Base-by-base conservation (phyloP, 1,140 invertebrate genomes). In the Scaptomyza montana region DNA sequence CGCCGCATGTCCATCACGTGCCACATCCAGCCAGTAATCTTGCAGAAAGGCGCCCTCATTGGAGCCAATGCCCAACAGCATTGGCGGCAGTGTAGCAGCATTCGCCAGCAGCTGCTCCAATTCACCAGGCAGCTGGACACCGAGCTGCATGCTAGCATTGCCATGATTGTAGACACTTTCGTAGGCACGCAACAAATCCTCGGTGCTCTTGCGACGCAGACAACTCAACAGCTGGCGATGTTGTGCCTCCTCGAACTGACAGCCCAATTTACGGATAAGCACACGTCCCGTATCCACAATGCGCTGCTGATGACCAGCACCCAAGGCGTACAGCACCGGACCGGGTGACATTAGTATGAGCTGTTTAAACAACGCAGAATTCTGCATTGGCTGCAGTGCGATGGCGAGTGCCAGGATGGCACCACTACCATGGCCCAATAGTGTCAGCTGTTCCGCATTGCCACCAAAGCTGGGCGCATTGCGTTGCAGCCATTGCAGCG, bases 401-500 rank as follows among this genome's bases (percentile, higher is more conserved):
- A 36, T 43, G 3, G 66, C 55, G 6, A 91, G 51, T 1, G 73
- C 86, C 16, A 90, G 56, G 2, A 85, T 47, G 1, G 80, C 86
- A 25, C 80, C 77, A 46, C 86, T 90, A 0, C 90, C 91, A 90
- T 96, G 94, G 2, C 96, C 96, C 56, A 96, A 92, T 2, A 97
- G 82, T 0, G 96, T 97, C 0, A 97, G 93, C 36, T 93, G 92
- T 10, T 93, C 92, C 0, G 94, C 93, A 92, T 97, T 95, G 5
- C 96, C 96, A 2, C 96, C 96, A 80, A 97, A 97, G 13, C 93
- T 92, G 13, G 92, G 92, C 45, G 96, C 95, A 90, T 97, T 96
- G 59, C 94, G 93, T 54, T 94, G 92, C 2, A 96, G 92, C 96
- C 96, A 97, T 13, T 94, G 77, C 12, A 97, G 78, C 1, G 95